Percentiles rank a stretch among this genome's conserved stretches.
Conservation (phyloP, 2,113 vertebrate genomes). For the Arvicanthis niloticus region DNA sequence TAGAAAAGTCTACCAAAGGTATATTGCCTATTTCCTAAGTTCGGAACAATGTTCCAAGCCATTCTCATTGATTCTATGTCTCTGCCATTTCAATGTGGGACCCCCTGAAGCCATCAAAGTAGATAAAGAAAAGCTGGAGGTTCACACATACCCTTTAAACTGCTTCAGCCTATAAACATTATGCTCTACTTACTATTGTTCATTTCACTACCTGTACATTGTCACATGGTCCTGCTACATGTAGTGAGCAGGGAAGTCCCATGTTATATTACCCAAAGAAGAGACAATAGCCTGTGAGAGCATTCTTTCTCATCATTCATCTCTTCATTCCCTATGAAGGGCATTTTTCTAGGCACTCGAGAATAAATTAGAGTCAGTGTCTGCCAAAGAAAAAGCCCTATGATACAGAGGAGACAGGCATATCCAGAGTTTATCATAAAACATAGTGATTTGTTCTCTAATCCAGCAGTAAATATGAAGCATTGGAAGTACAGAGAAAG, state of each 20-base stretch:
- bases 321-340: background rate
- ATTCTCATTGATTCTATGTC: background rate
- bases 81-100: background rate
- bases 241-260: background rate
- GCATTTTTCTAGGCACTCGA: background rate
- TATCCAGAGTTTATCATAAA: background rate
- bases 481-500: background rate
- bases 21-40: background rate
- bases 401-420: background rate
- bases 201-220: background rate
- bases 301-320: too few relatives aligned
- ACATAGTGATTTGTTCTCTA: slow-evolving; percentile 8
- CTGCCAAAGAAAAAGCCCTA: background rate
- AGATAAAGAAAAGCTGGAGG: background rate
- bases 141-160: background rate
- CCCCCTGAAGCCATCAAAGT: background rate
- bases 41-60: background rate
- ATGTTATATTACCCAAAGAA: background rate
- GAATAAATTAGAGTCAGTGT: background rate
- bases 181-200: background rate
- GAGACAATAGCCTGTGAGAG: background rate
- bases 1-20: background rate
- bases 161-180: background rate
- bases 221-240: background rate
- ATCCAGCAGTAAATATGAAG: slow-evolving; percentile 34